phyloP scores from a whole-genome alignment of 2,888 invertebrate species.

The Penaeus monodon region DNA sequence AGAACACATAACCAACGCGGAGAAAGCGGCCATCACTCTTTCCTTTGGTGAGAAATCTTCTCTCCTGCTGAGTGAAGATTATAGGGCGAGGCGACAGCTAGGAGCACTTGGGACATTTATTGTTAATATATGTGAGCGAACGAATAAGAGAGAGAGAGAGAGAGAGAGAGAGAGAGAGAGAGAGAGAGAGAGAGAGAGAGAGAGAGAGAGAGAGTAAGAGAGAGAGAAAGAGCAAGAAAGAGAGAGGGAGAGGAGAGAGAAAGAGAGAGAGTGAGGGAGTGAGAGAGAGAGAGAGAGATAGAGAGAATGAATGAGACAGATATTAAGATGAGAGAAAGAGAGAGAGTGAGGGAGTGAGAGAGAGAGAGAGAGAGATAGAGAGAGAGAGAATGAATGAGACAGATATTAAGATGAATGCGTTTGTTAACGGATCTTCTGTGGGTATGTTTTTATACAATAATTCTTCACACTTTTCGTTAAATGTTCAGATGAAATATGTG shows the following conservation, averaged over 20 bases:
- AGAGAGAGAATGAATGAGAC: conserved; percentile 12
- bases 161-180: too few species aligned
- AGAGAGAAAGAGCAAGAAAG: neutral
- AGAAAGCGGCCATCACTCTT: too few species aligned
- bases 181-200: neutral
- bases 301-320: neutral
- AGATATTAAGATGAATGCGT: neutral
- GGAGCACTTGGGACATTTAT: too few species aligned
- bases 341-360: conserved; percentile 15
- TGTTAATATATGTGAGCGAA: too few species aligned
- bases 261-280: neutral
- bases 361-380: conserved; percentile 33
- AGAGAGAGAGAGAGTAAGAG: neutral
- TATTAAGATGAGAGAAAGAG: neutral
- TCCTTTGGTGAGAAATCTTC: too few species aligned
- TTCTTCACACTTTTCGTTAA: neutral
- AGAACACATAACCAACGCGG: too few species aligned
- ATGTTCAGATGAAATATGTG: neutral
- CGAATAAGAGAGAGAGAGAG: neutral
- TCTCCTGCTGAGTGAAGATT: too few species aligned
- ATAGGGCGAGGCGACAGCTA: too few species aligned
- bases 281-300: neutral
- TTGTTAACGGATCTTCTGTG: neutral
- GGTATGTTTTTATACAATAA: too few species aligned
- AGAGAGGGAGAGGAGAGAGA: neutral